Percentiles rank a stretch among this genome's conserved stretches.
phyloP scores from a whole-genome alignment of 2,113 vertebrate genomes.

The Halcyon senegalensis region DNA sequence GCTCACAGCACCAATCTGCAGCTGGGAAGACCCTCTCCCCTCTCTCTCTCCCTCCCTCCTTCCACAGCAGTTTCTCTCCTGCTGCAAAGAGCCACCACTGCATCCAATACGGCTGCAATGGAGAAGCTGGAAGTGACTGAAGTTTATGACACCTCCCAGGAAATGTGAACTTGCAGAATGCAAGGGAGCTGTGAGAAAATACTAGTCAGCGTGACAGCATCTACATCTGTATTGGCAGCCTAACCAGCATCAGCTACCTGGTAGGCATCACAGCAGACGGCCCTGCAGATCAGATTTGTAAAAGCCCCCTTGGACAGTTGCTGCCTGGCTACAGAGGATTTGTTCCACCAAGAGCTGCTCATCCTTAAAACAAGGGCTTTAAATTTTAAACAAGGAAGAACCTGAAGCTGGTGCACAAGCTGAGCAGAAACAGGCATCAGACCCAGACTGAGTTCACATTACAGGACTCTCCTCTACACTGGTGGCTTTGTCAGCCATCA shows the following conservation, averaged over 20 bases:
- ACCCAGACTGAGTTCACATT: not conserved
- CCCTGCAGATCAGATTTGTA: not conserved
- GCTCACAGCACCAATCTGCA: not conserved
- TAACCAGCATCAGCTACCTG: not conserved
- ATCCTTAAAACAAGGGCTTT: not conserved
- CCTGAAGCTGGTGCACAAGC: not conserved
- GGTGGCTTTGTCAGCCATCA: not conserved
- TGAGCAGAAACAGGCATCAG: not conserved
- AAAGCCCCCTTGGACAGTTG: not conserved
- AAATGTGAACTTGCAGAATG: not conserved
- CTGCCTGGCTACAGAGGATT: not conserved
- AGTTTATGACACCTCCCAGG: not conserved
- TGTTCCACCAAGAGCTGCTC: not conserved
- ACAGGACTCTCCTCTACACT: not conserved
- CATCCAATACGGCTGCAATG: not conserved
- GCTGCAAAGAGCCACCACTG: not conserved
- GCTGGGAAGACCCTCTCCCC: not conserved
- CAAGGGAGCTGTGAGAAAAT: not conserved
- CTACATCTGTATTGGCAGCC: not conserved
- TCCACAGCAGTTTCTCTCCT: not conserved
- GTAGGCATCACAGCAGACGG: not conserved
- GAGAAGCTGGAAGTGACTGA: not conserved
- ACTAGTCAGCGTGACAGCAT: not conserved
- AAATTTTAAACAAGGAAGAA: not conserved
- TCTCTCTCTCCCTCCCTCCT: not conserved